phyloP scores from a whole-genome alignment of 2,113 vertebrate species.

The Megaleporinus macrocephalus region DNA sequence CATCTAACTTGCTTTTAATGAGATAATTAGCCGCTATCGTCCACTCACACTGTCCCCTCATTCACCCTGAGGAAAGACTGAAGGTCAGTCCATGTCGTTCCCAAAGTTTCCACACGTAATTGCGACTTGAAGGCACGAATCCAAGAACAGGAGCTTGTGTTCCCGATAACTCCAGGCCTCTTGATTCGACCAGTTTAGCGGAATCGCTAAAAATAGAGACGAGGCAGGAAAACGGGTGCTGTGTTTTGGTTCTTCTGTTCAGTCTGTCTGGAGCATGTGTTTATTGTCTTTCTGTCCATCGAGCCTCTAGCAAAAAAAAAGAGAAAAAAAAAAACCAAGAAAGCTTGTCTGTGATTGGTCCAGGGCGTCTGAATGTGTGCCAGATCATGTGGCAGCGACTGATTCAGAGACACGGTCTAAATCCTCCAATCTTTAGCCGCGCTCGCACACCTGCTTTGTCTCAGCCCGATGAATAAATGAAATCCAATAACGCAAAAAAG shows the following conservation, averaged over 20 bases:
- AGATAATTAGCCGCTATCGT: too few relatives aligned
- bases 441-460: constrained; percentile 12
- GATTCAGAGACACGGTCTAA: constrained; percentile 20
- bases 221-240: not conserved
- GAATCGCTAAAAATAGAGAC: not conserved
- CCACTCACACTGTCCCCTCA: too few relatives aligned
- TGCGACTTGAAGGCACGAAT: not conserved
- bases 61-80: too few relatives aligned
- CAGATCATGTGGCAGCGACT: constrained; percentile 16
- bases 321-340: not conserved
- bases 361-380: not conserved
- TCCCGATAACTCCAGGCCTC: not conserved
- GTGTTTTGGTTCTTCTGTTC: not conserved
- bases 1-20: too few relatives aligned
- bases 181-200: not conserved
- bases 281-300: not conserved
- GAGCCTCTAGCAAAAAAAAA: not conserved
- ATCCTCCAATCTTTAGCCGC: constrained; percentile 4
- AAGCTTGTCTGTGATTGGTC: not conserved
- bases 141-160: too few relatives aligned
- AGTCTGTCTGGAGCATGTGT: constrained; percentile 2
- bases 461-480: constrained; percentile 26
- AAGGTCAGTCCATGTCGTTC: too few relatives aligned
- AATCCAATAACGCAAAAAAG: constrained; percentile 24
- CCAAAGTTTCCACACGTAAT: not conserved